Conservation (phyloP, 2,797 vertebrate species). For the Chiroxiphia lanceolata region DNA sequence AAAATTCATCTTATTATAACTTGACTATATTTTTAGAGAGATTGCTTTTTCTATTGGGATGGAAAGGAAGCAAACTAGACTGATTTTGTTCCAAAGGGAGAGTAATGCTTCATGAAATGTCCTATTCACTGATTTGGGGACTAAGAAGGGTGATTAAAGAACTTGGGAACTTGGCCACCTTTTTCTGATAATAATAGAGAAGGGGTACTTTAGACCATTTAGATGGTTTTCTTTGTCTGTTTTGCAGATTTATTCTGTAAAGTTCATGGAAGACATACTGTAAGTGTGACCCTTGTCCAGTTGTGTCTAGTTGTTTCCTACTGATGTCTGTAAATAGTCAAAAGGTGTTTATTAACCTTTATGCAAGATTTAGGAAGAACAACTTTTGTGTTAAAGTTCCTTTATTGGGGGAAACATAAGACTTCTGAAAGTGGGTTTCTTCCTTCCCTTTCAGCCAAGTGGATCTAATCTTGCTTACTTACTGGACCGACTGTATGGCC, state of each 20-base stretch:
- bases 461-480: background rate
- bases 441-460: background rate
- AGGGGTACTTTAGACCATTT: background rate
- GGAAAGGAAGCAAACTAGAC: background rate
- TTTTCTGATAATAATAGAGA: background rate
- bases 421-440: background rate
- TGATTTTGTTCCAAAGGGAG: background rate
- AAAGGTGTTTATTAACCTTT: background rate
- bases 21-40: background rate
- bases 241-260: background rate
- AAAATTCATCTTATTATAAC: background rate
- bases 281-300: background rate
- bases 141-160: background rate
- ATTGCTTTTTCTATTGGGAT: background rate
- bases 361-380: background rate
- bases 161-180: background rate
- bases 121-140: background rate
- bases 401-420: background rate
- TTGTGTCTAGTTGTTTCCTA: background rate
- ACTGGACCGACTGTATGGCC: background rate
- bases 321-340: background rate
- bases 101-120: background rate
- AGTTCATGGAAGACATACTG: background rate
- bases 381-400: background rate
- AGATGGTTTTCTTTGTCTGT: background rate